phyloP scores from a whole-genome alignment of 1,140 invertebrate species.

The Drosophila truncata region DNA sequence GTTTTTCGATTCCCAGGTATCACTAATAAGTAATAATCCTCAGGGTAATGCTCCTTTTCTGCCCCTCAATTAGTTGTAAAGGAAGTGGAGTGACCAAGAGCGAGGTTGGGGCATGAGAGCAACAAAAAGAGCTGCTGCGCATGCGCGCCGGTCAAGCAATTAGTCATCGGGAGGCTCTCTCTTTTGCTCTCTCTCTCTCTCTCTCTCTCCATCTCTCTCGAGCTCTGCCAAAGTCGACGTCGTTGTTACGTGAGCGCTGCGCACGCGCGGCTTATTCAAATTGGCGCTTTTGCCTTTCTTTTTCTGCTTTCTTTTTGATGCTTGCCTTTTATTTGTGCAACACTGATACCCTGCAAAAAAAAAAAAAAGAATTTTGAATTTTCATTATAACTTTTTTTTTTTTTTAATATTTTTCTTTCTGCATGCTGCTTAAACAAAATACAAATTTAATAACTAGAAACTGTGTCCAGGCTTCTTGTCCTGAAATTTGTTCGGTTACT shows the following conservation, averaged over 20 bases:
- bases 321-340: slow-evolving; percentile 41
- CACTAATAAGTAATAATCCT: not conserved
- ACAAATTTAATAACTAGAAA: not conserved
- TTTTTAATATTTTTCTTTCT: not conserved
- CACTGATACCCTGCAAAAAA: slow-evolving; percentile 6
- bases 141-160: slow-evolving; percentile 52
- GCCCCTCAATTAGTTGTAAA: not conserved
- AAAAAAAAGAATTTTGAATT: no score
- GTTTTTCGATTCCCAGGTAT: not conserved
- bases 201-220: slow-evolving; percentile 12
- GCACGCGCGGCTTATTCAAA: slow-evolving; percentile 75
- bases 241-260: slow-evolving; percentile 70
- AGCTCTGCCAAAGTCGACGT: slow-evolving; percentile 20
- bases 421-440: not conserved
- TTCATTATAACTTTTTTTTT: not conserved
- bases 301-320: slow-evolving; percentile 72
- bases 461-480: not conserved
- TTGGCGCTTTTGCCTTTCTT: slow-evolving; percentile 35
- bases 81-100: slow-evolving; percentile 19
- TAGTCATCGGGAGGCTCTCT: slow-evolving; percentile 36
- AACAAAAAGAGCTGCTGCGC: slow-evolving; percentile 36
- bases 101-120: not conserved
- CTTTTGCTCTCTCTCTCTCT: slow-evolving; percentile 39
- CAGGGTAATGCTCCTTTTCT: not conserved
- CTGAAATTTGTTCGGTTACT: no score